Base-by-base conservation (phyloP, 2,113 vertebrate species). In the Seriola dumerili region DNA sequence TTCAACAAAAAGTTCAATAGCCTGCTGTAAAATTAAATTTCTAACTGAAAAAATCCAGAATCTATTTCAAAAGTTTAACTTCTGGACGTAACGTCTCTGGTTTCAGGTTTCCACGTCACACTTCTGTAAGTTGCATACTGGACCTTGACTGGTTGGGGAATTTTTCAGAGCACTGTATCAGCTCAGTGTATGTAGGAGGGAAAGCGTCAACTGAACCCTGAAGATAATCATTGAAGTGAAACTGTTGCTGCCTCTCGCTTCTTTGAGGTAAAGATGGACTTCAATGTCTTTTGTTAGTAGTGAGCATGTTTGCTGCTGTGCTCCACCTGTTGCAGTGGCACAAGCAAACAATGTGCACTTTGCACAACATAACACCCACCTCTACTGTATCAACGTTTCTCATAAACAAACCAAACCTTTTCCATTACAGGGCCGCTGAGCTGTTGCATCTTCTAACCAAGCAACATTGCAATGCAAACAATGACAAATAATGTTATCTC, bases 321-420 rank as follows among this genome's bases (percentile, higher is more conserved):
- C 55, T 68, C 44, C 44, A 32, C 54, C 19, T 40, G n/a, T 34
- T 84, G 59, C 76, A 58, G 12, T 46, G 2, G 63, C 65, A 44
- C 57, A 29, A 42, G 50, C 62, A 78, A 62, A 72, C 42, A 52
- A 73, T 36, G 11, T 89, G 85, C 83, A 84, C 62, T 80, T 74
- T 87, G 88, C 38, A 80, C 85, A 52, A 32, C 74, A 23, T 67
- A 58, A 87, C 86, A 71, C 86, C 88, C 67, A 90, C 88, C 63
- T 77, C 19, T 57, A 32, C 25, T 38, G 67, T 71, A 65, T 12
- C 0, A 2, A 72, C 50, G 50, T 32, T 88, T 88, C 65, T 83
- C 71, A 63, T 86, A 82, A 68, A 78, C 71, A 80, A 78, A 74
- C 59, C 71, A n/a, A 4, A 1, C 12, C 29, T 66, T 83, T 71